A percentile compares a stretch with the other conserved stretches of the same genome.
phyloP scores from a whole-genome alignment of 2,113 vertebrate genomes.

The Cebidichthys violaceus region DNA sequence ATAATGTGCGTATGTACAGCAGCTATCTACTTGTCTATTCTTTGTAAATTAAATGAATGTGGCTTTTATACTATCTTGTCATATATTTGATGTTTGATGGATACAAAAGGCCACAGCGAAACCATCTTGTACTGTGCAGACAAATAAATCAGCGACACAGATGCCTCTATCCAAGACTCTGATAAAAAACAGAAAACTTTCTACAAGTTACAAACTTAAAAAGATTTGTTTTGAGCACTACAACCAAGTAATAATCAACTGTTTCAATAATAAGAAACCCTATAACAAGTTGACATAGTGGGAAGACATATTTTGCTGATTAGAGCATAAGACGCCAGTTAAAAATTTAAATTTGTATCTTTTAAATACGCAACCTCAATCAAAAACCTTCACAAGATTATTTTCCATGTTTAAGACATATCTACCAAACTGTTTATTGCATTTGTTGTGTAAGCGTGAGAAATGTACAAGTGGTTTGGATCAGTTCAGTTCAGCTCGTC shows the following conservation, averaged over 20 bases:
- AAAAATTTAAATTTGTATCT: not conserved
- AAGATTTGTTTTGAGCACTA: constrained; percentile 23
- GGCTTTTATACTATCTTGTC: not conserved
- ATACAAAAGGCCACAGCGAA: constrained; percentile 31
- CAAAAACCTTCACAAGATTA: not conserved
- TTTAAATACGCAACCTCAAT: constrained; percentile 6
- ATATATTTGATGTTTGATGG: constrained; percentile 23
- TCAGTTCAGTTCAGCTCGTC: constrained; percentile 65
- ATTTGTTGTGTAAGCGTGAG: not conserved
- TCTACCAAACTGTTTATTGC: not conserved
- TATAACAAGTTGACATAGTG: not conserved
- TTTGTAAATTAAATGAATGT: constrained; percentile 10
- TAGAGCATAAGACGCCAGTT: constrained; percentile 23
- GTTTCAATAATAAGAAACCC: constrained; percentile 24
- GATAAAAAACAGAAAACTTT: constrained; percentile 34
- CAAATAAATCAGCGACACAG: constrained; percentile 13
- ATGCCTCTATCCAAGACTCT: not conserved
- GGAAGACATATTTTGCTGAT: constrained; percentile 9
- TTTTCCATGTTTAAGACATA: not conserved
- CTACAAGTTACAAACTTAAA: constrained; percentile 29
- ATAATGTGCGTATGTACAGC: constrained; percentile 51
- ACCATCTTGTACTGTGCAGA: constrained; percentile 23
- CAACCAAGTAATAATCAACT: constrained; percentile 17
- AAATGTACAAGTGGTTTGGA: constrained; percentile 1
- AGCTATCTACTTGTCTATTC: not conserved